These are phyloP conservation scores for Rhagoletis pomonella DNA, from an alignment of 1,140 invertebrate genomes.

Conservation along the genomic window DNA sequence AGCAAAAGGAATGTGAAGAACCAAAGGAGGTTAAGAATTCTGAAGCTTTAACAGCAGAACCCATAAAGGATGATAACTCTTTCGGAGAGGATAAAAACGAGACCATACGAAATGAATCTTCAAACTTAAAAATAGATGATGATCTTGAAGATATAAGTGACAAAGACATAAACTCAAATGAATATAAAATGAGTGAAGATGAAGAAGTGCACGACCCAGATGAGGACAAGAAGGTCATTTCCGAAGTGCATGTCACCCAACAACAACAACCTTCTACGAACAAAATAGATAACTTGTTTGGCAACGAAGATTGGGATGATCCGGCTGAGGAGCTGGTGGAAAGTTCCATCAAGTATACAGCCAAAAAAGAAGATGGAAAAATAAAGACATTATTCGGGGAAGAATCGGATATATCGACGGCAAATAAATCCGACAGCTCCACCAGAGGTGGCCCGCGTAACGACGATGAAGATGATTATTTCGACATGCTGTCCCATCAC, in stretches of 20 bases:
- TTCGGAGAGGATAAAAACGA: not conserved
- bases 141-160: conserved; percentile 42
- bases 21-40: not conserved
- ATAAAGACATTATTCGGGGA: conserved; percentile 11
- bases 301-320: conserved; percentile 46
- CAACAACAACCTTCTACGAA: too few relatives aligned
- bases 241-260: not conserved
- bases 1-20: not conserved
- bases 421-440: conserved; percentile 33
- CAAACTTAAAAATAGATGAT: not conserved
- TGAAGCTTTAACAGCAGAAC: not conserved
- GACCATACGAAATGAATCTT: not conserved
- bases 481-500: not conserved
- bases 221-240: not conserved
- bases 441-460: not conserved
- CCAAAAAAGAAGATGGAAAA: conserved; percentile 37
- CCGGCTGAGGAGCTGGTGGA: conserved; percentile 16
- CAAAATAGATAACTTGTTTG: conserved; percentile 3
- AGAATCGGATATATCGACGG: not conserved
- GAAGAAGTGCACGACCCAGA: not conserved
- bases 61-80: not conserved
- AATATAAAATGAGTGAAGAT: conserved; percentile 40
- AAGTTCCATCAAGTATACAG: not conserved
- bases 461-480: conserved; percentile 7
- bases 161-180: conserved; percentile 37